A percentile compares a stretch with the other conserved stretches of the same genome.
Evolutionary conservation across 1,140 invertebrate genomes (phyloP).

Genomic region (Maniola jurtina): DNA sequence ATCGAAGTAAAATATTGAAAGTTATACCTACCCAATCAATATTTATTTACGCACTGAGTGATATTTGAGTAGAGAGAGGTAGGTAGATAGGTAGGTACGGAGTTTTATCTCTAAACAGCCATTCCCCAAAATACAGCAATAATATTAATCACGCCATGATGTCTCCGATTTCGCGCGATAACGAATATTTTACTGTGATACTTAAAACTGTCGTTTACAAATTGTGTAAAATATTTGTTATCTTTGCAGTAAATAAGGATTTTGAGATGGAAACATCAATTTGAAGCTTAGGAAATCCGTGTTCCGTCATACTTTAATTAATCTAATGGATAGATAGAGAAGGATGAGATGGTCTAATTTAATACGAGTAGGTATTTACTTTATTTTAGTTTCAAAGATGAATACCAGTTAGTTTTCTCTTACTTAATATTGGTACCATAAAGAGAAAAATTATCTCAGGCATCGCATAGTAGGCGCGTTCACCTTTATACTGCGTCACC

Average conservation of each 20-base stretch:
- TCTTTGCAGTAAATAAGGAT: neutral
- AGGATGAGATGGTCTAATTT: neutral
- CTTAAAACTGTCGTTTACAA: slow-evolving; percentile 45
- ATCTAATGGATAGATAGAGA: neutral
- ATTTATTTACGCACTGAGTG: no score
- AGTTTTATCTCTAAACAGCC: slow-evolving; percentile 4
- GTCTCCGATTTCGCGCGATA: slow-evolving; percentile 43
- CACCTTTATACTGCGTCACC: no score
- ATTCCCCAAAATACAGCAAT: slow-evolving; percentile 16
- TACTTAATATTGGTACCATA: no score
- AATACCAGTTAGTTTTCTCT: no score
- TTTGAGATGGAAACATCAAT: neutral
- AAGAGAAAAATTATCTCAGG: no score
- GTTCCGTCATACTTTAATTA: neutral
- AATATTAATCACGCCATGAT: slow-evolving; percentile 40
- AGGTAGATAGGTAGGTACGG: neutral
- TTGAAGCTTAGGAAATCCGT: neutral
- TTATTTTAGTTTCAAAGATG: no score
- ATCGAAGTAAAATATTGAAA: no score
- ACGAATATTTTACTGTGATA: slow-evolving; percentile 39
- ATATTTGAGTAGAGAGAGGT: no score
- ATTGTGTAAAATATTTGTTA: slow-evolving; percentile 34
- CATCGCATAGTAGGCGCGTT: no score
- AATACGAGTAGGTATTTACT: neutral
- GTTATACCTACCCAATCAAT: no score